phyloP scores from a whole-genome alignment of 35 echinoderm and acorn worm genomes.

The Apostichopus californicus region DNA sequence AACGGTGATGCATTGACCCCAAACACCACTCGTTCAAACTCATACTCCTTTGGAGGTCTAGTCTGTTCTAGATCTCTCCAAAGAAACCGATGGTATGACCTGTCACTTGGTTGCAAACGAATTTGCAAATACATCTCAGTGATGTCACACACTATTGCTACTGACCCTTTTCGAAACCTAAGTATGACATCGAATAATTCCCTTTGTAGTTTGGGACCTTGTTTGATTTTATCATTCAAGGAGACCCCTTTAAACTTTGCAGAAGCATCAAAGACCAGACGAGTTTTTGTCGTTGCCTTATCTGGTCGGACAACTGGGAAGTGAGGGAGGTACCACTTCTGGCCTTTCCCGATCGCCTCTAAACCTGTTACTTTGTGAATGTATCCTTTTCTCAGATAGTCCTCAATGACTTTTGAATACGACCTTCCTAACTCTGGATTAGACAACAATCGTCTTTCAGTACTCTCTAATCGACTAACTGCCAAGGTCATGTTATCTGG shows the following conservation, averaged over 20 bases:
- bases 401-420: not conserved
- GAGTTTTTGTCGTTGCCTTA: conserved; percentile 37
- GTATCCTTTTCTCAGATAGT: conserved; percentile 34
- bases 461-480: not conserved
- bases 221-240: conserved; percentile 27
- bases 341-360: not conserved
- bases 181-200: conserved; percentile 49
- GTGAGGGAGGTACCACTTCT: conserved; percentile 33
- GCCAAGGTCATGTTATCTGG: no score
- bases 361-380: conserved; percentile 1
- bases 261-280: conserved; percentile 48
- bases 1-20: conserved; percentile 55
- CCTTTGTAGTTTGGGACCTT: conserved; percentile 49
- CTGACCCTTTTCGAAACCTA: conserved; percentile 42
- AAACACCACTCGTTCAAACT: conserved; percentile 58
- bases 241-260: conserved; percentile 20
- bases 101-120: not conserved
- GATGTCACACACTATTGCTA: conserved; percentile 54
- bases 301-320: conserved; percentile 58
- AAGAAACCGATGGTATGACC: not conserved
- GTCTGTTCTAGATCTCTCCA: not conserved
- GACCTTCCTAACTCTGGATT: conserved; percentile 2
- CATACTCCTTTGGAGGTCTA: conserved; percentile 17
- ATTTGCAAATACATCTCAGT: conserved; percentile 36
- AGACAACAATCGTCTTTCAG: conserved; percentile 15